Evolutionary conservation across 2,113 vertebrate species (phyloP).

Genomic region (Muntiacus muntjak): DNA sequence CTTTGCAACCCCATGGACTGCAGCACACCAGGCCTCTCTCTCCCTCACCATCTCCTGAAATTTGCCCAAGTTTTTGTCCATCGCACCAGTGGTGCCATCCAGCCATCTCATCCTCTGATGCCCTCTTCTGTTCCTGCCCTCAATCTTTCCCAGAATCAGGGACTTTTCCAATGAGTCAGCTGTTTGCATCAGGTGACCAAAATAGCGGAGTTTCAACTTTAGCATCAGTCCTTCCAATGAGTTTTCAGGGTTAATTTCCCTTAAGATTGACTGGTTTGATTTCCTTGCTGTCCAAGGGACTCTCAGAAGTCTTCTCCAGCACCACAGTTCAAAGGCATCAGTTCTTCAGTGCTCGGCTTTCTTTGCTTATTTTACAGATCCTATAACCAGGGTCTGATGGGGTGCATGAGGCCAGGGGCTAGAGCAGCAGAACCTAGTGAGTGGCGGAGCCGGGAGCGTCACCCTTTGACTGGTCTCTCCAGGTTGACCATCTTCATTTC

Average conservation of each 20-base stretch:
- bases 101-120: background rate
- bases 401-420: background rate
- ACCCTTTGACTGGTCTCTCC: background rate
- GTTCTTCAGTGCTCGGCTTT: background rate
- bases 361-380: background rate
- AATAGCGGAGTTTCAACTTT: background rate
- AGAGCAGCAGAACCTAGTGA: background rate
- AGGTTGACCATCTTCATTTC: background rate
- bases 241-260: background rate
- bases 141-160: background rate
- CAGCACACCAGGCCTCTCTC: background rate
- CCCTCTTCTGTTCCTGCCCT: background rate
- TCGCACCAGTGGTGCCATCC: background rate
- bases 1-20: background rate
- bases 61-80: background rate
- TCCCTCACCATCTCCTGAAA: background rate
- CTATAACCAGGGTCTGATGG: rapidly evolving
- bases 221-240: background rate
- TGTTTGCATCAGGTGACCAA: background rate
- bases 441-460: rapidly evolving
- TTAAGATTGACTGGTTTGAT: background rate
- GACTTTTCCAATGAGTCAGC: background rate
- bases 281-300: background rate
- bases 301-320: background rate
- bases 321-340: background rate